These are phyloP conservation scores for Neotoxoptera formosana DNA, from an alignment of 1,140 invertebrate genomes.

Conservation along the genomic window DNA sequence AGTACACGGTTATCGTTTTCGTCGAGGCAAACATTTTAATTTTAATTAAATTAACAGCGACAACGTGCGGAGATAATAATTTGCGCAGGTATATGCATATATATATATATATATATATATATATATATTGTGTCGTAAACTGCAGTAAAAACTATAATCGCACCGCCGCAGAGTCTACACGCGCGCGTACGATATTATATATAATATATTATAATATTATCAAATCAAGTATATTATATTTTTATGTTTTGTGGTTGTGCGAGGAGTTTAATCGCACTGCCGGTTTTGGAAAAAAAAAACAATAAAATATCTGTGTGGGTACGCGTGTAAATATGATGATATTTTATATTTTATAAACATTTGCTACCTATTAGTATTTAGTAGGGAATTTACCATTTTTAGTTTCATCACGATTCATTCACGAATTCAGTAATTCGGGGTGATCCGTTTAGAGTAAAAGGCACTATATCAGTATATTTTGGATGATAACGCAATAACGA, in stretches of 20 bases:
- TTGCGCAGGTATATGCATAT: neutral
- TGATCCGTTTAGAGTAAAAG: too few species aligned
- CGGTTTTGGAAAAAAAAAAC: neutral
- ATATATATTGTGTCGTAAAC: neutral
- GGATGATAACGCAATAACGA: too few species aligned
- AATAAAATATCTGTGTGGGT: neutral
- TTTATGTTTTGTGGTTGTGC: neutral
- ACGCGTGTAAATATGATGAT: too few species aligned
- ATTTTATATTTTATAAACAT: too few species aligned
- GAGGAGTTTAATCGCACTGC: neutral
- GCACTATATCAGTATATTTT: too few species aligned
- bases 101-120: too few species aligned
- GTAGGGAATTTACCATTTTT: too few species aligned
- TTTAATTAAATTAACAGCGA: constrained; percentile 19
- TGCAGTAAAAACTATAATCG: neutral
- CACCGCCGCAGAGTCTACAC: neutral
- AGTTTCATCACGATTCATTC: too few species aligned
- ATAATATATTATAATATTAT: neutral
- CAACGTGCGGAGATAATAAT: neutral
- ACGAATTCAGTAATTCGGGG: too few species aligned
- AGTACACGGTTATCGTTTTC: neutral
- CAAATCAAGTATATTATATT: neutral
- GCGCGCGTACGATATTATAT: neutral
- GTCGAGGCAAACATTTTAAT: neutral
- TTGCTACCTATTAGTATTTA: too few species aligned